Base-by-base conservation (phyloP, 2,888 invertebrate genomes). In the Oscheius myriophilus region DNA sequence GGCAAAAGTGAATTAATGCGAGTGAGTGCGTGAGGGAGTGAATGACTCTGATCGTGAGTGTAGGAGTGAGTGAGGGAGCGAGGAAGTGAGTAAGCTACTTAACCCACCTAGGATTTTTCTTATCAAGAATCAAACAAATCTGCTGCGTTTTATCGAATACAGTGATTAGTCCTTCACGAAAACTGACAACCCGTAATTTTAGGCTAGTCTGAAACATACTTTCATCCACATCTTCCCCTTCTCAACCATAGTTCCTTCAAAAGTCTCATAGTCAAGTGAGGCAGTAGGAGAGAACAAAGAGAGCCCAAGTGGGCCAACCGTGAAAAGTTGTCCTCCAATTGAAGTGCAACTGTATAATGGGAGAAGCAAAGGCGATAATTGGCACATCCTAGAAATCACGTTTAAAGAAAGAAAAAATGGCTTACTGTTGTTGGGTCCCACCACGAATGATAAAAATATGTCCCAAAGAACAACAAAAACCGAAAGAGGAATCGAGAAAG, bases 201-300 rank as follows among this genome's bases (percentile, higher is more conserved):
- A 33, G 33, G 9, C 9, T 33, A 6, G 33, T 33, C 33, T 33
- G 33, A 33, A 33, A 33, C 33, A 33, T 3, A 33, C 4, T 3
- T 33, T 33, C 9, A 6, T 33, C 33, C 3, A 9, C 4, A 33
- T 3, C 4, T 6, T 33, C 33, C 33, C 9, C 33, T 33, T 6
- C 33, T 33, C 9, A 4, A 7, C 46, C 16, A 7, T 46, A 7
- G 46, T 18, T 4, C 46, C 46, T 16, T 63, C 52, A 21, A 63
- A 52, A 21, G 49, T 52, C 42, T 63, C 52, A 52, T 63, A 63
- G 42, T 63, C 52, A n/a, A 63, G 42, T 7, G 52, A 21, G 12
- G 11, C 21, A 2, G 39, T 9, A 3, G 14, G 2, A 21, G 49
- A 25, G 16, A 33, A 18, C 2, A 52, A n/a, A 6, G n/a, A 26